Evolutionary conservation across 2,113 vertebrate genomes (phyloP).

Genomic region (Ciconia boyciana): DNA sequence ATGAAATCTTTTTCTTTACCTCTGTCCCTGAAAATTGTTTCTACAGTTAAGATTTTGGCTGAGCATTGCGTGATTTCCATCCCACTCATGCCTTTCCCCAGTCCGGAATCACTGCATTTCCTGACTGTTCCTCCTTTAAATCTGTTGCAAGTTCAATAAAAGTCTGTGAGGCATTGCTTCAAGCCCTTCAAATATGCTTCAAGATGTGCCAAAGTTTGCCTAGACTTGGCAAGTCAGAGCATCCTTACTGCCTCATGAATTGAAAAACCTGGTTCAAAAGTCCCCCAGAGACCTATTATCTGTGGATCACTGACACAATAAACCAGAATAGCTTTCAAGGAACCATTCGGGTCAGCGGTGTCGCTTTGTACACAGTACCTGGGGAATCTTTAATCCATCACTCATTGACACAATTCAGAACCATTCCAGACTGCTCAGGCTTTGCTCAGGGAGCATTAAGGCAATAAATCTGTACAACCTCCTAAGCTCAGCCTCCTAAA

Average conservation of each 20-base stretch:
- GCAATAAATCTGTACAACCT: neutral
- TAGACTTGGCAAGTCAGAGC: slow-evolving; percentile 16
- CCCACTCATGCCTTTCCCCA: neutral
- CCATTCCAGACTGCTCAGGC: neutral
- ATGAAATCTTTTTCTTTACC: neutral
- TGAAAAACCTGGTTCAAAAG: slow-evolving; percentile 27
- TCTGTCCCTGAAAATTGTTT: neutral
- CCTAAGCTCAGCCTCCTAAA: neutral
- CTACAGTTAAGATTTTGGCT: neutral
- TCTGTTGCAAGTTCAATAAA: slow-evolving; percentile 20
- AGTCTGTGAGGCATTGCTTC: neutral
- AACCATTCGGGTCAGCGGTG: neutral
- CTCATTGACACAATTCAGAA: neutral
- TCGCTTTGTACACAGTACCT: neutral
- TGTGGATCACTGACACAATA: slow-evolving; percentile 37
- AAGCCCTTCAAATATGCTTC: slow-evolving; percentile 3
- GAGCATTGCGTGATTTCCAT: neutral
- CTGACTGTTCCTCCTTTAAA: slow-evolving; percentile 28
- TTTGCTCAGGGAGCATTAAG: neutral
- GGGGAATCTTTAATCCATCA: neutral
- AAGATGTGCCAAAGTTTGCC: slow-evolving; percentile 1
- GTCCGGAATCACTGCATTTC: neutral
- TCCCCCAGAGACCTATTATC: slow-evolving; percentile 1
- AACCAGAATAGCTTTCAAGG: slow-evolving; percentile 40
- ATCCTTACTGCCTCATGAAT: neutral